phyloP scores from a whole-genome alignment of 30 jellyfish, hydroid and myxozoan genomes.

The Catostylus mosaicus region DNA sequence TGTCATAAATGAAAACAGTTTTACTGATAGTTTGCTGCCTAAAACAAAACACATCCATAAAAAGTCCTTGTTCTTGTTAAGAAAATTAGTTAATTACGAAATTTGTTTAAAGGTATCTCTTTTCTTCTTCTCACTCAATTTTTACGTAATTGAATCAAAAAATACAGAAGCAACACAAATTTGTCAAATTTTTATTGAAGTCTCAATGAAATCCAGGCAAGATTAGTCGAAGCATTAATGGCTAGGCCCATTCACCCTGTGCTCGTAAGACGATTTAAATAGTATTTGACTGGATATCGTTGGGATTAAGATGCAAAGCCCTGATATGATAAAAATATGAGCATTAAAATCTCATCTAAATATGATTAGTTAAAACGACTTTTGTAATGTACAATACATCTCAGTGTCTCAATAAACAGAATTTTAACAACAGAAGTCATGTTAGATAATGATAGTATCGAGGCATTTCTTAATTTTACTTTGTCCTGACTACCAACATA shows the following conservation, averaged over 20 bases:
- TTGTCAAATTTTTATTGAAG: constrained; percentile 9
- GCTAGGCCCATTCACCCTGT: constrained; percentile 42
- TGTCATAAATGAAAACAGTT: too few species aligned
- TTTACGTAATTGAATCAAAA: too few species aligned
- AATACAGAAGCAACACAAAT: too few species aligned
- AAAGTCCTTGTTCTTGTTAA: too few species aligned
- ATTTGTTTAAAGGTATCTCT: too few species aligned
- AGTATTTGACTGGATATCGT: constrained; percentile 29
- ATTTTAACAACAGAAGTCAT: too few species aligned
- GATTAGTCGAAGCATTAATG: constrained; percentile 7
- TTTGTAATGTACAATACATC: constrained; percentile 2
- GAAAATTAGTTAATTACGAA: too few species aligned
- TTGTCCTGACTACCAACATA: constrained; percentile 15
- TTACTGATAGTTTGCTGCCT: too few species aligned
- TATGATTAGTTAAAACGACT: constrained; percentile 30
- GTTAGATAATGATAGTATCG: too few species aligned
- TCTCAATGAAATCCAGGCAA: constrained; percentile 17
- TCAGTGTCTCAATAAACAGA: constrained; percentile 18
- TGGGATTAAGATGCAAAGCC: constrained; percentile 21
- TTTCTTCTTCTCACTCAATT: too few species aligned
- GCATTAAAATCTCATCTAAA: constrained; percentile 5
- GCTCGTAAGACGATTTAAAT: constrained; percentile 23
- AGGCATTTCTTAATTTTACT: constrained; percentile 3
- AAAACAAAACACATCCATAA: too few species aligned
- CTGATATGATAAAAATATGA: constrained; percentile 18